Evolutionary conservation across 2,797 vertebrate species (phyloP).

Genomic region (Danio albolineatus): DNA sequence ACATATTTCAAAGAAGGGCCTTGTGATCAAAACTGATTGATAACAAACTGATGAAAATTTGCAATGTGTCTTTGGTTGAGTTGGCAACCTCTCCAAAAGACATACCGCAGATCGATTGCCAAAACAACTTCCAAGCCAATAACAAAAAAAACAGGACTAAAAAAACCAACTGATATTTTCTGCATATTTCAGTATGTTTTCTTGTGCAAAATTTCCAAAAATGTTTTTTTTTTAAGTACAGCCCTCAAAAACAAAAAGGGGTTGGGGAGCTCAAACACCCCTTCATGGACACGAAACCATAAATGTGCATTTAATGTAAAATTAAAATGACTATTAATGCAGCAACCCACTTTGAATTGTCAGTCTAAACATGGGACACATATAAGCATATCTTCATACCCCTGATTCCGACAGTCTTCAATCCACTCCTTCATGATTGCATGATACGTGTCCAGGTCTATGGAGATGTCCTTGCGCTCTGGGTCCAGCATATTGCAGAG

Average conservation of each 20-base stretch:
- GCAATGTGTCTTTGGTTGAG: background rate
- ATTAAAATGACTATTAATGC: background rate
- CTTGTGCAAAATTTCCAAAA: background rate
- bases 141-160: background rate
- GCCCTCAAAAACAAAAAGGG: background rate
- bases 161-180: background rate
- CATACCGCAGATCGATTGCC: background rate
- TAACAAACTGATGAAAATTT: constrained; percentile 15
- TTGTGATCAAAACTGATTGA: constrained; percentile 16
- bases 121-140: constrained; percentile 3
- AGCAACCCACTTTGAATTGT: background rate
- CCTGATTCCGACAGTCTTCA: constrained; percentile 81
- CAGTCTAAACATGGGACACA: background rate
- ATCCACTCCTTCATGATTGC: constrained; percentile 90
- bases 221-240: background rate
- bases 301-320: background rate
- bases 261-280: background rate
- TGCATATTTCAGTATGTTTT: no score
- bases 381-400: constrained; percentile 70
- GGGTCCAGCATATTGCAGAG: constrained; percentile 90
- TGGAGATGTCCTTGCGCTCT: constrained; percentile 82
- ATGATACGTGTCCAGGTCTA: constrained; percentile 88
- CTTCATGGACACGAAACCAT: background rate
- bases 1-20: background rate
- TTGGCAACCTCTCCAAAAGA: constrained; percentile 17